These are phyloP conservation scores for Anabas testudineus DNA, from an alignment of 2,797 vertebrate genomes.

Conservation along the genomic window DNA sequence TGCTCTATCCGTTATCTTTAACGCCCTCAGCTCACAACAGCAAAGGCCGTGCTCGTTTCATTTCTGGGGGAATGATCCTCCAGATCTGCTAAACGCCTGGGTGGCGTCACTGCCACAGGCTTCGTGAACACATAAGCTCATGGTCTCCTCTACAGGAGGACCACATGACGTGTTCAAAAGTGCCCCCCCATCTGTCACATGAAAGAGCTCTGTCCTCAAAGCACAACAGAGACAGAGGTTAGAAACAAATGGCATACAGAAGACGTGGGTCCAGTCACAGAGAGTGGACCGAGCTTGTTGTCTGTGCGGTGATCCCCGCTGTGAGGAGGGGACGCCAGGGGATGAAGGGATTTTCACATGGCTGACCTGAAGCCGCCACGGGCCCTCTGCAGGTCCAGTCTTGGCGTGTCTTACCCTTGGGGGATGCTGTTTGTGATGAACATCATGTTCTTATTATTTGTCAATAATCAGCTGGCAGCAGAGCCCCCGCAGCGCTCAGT, in stretches of 20 bases:
- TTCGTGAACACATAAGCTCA: constrained; percentile 11
- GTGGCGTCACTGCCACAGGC: constrained; percentile 10
- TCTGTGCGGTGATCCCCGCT: constrained; percentile 68
- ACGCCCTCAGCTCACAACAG: constrained; percentile 2
- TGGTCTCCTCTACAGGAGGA: constrained; percentile 52
- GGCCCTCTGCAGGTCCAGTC: constrained; percentile 6
- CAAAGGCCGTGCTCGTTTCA: not conserved
- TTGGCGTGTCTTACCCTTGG: not conserved
- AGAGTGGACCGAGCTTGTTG: constrained; percentile 70
- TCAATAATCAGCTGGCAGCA: constrained; percentile 43
- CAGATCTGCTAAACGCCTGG: constrained; percentile 7
- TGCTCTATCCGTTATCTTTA: constrained; percentile 8
- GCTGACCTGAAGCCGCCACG: constrained; percentile 23
- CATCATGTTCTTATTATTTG: constrained; percentile 55
- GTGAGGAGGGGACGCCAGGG: constrained; percentile 61
- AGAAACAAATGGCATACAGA: constrained; percentile 78
- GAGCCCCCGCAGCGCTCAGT: not conserved
- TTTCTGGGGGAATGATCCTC: constrained; percentile 16
- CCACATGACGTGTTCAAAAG: constrained; percentile 79
- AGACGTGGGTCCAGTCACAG: constrained; percentile 66
- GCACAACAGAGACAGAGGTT: constrained; percentile 65
- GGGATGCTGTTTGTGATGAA: not conserved
- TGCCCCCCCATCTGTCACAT: constrained; percentile 83
- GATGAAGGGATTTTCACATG: constrained; percentile 64
- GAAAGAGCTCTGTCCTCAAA: constrained; percentile 77